phyloP scores from a whole-genome alignment of 2,797 vertebrate genomes.

The Rallus crepitans region DNA sequence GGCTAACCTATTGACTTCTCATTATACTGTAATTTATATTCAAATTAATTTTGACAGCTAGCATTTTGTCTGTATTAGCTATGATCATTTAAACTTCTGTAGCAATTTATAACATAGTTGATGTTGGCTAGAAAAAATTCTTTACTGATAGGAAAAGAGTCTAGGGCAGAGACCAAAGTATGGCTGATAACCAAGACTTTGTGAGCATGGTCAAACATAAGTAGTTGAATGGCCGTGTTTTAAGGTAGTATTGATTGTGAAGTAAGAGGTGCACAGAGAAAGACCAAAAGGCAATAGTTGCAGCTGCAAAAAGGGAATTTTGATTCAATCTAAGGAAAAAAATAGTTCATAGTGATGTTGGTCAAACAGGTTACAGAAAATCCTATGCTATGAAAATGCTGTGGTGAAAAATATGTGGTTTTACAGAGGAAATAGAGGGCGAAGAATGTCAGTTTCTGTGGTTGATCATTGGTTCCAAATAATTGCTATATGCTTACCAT shows the following conservation, averaged over 20 bases:
- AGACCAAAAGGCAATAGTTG: not conserved
- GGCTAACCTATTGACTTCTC: slow-evolving; percentile 1
- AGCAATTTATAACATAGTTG: not conserved
- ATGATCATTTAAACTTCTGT: not conserved
- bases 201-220: not conserved
- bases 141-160: not conserved
- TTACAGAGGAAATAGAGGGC: not conserved
- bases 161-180: not conserved
- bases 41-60: slow-evolving; percentile 26
- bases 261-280: not conserved
- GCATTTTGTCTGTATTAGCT: slow-evolving; percentile 34
- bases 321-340: not conserved
- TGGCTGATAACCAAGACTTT: not conserved
- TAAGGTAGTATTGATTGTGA: not conserved
- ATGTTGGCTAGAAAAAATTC: not conserved
- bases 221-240: not conserved
- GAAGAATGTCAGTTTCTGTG: not conserved
- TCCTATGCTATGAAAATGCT: not conserved
- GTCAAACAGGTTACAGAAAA: not conserved
- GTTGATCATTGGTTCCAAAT: not conserved
- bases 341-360: not conserved
- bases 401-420: not conserved
- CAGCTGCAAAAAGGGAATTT: not conserved
- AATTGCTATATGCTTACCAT: not conserved
- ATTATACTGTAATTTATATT: not conserved